Base-by-base conservation (phyloP, 2,888 invertebrate genomes). In the Pilophorus perplexus region DNA sequence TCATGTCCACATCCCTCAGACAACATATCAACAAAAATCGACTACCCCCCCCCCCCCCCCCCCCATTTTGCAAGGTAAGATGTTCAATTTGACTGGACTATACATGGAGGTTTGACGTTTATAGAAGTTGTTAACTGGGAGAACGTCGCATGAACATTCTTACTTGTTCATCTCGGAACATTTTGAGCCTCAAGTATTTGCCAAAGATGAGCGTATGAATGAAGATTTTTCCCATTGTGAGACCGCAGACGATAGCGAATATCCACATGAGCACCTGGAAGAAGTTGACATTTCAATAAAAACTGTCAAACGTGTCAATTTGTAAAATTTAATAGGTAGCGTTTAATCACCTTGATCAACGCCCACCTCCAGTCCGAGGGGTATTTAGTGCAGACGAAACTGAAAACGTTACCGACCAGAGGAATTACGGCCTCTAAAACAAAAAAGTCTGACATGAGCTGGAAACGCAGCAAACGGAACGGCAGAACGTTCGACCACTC, bases 331-430 rank as follows among this genome's bases (percentile, higher is more conserved):
- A 68, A 44, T 18, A 16, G 18, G 16, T 16, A 3, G 33, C 2
- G 18, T 5, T 16, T 28, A 16, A 37, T 3, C 18, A 74, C 75
- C 73, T 77, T 77, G 20, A 77, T 72, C 25, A 76, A 67, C 38
- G 73, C 72, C 77, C 77, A 77, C n/a, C 74, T 70, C 75, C 75
- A 76, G 67, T 80, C 79, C 3, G 76, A 76, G 33, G 80, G 78
- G 69, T 80, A 80, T 66, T 78, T 77, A 4, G 78, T 80, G 22
- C 75, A 74, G 3, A 80, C 77, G 72, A 80, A 80, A 50, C 80
- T 78, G 73, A 80, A 79, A 65, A 79, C 79, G 73, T 80, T 79
- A 2, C 80, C 80, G 42, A 80, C 77, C 68, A 80, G 76, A 2
- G 80, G 80, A 66, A 80, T 79, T 67, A 76, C 76, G 69, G 79